Evolutionary conservation across 2,797 vertebrate genomes (phyloP).

Genomic region (Siniperca scherzeri): DNA sequence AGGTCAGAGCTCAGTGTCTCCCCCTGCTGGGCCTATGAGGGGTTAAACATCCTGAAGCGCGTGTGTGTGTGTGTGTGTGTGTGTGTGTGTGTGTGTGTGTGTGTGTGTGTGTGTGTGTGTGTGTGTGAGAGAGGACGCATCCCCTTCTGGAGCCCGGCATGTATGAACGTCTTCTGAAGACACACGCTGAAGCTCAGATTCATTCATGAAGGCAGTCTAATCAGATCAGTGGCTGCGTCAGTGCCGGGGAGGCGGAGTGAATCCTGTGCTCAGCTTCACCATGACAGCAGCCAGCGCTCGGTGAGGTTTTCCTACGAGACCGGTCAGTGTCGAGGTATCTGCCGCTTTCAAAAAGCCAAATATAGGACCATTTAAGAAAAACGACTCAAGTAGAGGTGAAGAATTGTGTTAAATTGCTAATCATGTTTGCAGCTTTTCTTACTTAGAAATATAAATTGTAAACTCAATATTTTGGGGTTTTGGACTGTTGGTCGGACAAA

Average conservation of each 20-base stretch:
- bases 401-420: background rate
- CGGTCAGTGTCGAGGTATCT: background rate
- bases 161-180: background rate
- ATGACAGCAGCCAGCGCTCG: background rate
- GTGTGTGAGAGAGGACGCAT: background rate
- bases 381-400: background rate
- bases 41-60: background rate
- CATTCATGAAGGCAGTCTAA: background rate
- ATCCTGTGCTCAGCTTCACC: background rate
- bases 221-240: background rate
- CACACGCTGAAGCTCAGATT: background rate
- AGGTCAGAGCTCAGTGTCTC: slow-evolving; percentile 49
- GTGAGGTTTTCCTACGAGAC: too few species aligned
- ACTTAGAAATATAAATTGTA: background rate
- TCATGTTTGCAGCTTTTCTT: background rate
- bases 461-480: background rate
- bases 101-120: too few species aligned
- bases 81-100: too few species aligned
- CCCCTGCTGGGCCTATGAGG: slow-evolving; percentile 37
- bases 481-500: too few species aligned
- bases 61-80: too few species aligned
- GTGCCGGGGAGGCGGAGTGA: background rate
- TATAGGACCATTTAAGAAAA: too few species aligned
- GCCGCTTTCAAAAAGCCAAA: background rate
- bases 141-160: background rate